These are phyloP conservation scores for Nothobranchius furzeri DNA, from an alignment of 2,113 vertebrate species.

Conservation along the genomic window DNA sequence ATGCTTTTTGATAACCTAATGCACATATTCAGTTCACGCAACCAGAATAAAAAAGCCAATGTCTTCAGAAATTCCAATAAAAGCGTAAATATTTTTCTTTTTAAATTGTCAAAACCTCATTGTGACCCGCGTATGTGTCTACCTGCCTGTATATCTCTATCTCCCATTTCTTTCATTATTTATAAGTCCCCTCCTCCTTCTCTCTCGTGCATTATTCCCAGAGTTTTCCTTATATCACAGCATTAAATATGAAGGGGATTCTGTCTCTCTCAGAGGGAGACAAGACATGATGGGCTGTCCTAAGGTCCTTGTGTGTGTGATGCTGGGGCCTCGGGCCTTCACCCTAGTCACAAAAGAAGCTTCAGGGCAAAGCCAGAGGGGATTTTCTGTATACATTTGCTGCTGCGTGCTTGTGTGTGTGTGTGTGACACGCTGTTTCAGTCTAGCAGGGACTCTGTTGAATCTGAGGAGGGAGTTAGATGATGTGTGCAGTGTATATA, in stretches of 20 bases:
- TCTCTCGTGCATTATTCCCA: constrained; percentile 47
- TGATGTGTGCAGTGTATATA: constrained; percentile 9
- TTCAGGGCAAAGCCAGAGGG: constrained; percentile 70
- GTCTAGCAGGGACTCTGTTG: constrained; percentile 20
- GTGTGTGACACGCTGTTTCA: constrained; percentile 23
- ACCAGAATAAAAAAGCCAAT: constrained; percentile 24
- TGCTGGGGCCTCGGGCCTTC: constrained; percentile 60
- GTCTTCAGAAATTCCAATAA: constrained; percentile 5
- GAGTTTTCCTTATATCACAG: constrained; percentile 51
- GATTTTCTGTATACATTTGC: constrained; percentile 54
- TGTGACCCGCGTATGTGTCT: constrained; percentile 17
- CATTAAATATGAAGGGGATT: constrained; percentile 70
- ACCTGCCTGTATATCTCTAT: constrained; percentile 51
- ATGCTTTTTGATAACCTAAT: constrained; percentile 18
- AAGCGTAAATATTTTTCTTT: neutral
- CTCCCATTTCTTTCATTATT: constrained; percentile 57
- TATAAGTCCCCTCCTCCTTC: constrained; percentile 36
- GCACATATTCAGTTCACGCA: neutral
- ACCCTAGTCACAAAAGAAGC: constrained; percentile 60
- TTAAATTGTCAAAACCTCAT: constrained; percentile 39
- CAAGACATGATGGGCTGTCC: constrained; percentile 60
- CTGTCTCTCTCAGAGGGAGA: constrained; percentile 58
- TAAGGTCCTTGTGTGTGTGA: constrained; percentile 63
- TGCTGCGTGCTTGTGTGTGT: constrained; percentile 37
- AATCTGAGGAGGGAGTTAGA: constrained; percentile 39